Evolutionary conservation across 2,888 invertebrate species (phyloP).

Genomic region (Blomia tropicalis): DNA sequence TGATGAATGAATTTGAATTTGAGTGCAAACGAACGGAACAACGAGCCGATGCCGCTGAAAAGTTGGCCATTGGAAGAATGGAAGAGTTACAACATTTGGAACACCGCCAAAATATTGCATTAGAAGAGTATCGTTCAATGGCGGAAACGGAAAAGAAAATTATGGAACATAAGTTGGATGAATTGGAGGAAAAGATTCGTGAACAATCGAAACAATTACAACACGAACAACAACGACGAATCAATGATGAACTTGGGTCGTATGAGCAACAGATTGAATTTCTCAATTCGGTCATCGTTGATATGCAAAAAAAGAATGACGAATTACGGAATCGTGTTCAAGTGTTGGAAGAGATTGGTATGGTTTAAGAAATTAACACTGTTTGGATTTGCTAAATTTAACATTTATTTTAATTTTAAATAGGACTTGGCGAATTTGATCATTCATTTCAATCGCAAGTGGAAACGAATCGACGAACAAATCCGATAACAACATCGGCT

Average conservation of each 20-base stretch:
- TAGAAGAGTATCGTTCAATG: conserved; percentile 17
- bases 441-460: conserved; percentile 15
- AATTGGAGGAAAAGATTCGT: conserved; percentile 16
- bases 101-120: conserved; percentile 4
- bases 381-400: not conserved
- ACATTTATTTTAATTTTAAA: not conserved
- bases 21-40: conserved; percentile 25
- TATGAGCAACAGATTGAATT: conserved; percentile 46
- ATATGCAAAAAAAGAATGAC: conserved; percentile 83
- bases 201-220: conserved; percentile 1
- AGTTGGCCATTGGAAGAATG: conserved; percentile 16
- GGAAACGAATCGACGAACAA: not conserved
- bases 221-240: not conserved
- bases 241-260: conserved; percentile 4
- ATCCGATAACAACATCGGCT: not conserved
- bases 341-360: conserved; percentile 26
- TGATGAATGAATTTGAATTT: conserved; percentile 27
- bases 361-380: not conserved
- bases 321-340: conserved; percentile 48
- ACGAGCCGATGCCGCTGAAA: conserved; percentile 16
- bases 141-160: conserved; percentile 21
- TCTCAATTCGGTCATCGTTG: conserved; percentile 87
- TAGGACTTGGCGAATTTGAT: conserved; percentile 21
- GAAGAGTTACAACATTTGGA: conserved; percentile 13
- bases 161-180: conserved; percentile 10